A percentile compares a stretch with the other conserved stretches of the same genome.
These are phyloP conservation scores for Camelus dromedarius DNA, from an alignment of 2,113 vertebrate species.

Conservation along the genomic window DNA sequence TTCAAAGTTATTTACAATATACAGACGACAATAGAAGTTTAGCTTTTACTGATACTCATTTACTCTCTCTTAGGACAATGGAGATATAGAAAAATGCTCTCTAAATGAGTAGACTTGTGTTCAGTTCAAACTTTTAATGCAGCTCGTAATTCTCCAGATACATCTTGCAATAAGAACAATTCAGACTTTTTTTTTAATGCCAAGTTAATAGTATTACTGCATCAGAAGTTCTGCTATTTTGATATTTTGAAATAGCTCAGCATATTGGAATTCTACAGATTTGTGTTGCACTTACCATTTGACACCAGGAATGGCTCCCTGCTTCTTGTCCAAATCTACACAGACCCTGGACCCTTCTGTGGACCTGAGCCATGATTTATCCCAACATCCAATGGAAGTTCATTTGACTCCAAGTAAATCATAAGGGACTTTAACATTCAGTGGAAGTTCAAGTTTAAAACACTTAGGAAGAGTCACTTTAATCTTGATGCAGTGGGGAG, in stretches of 20 bases:
- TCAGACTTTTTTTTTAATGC: not conserved
- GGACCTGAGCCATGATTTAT: not conserved
- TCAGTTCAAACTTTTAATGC: slow-evolving; percentile 35
- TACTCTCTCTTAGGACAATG: not conserved
- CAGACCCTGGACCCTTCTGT: not conserved
- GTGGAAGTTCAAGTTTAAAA: not conserved
- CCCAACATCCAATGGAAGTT: not conserved
- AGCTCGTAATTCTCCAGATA: not conserved
- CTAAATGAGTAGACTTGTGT: not conserved
- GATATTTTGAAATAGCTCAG: not conserved
- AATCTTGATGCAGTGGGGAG: not conserved
- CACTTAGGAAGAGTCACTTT: not conserved
- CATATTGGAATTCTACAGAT: slow-evolving; percentile 42
- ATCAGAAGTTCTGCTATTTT: slow-evolving; percentile 27
- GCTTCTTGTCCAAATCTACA: not conserved
- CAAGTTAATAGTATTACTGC: not conserved
- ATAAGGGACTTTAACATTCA: not conserved
- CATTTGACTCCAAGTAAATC: not conserved
- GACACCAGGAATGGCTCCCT: not conserved
- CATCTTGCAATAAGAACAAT: not conserved
- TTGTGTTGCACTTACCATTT: not conserved
- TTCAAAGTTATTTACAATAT: not conserved
- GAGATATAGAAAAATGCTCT: not conserved
- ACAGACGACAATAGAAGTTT: not conserved
- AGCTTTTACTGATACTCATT: not conserved